phyloP scores from a whole-genome alignment of 2,888 invertebrate species.

The Bibio marci region DNA sequence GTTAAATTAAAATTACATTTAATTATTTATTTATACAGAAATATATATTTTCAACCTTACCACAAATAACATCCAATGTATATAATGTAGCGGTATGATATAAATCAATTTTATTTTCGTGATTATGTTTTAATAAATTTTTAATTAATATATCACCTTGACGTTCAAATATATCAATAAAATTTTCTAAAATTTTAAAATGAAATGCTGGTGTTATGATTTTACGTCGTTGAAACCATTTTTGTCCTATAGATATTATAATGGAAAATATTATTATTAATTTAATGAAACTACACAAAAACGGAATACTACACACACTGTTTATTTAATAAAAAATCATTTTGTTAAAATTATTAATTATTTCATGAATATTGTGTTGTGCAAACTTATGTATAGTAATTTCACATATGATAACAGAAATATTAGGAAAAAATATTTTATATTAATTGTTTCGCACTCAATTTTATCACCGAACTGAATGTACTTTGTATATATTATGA shows the following conservation, averaged over 20 bases:
- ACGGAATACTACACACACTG: no score
- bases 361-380: neutral
- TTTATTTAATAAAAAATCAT: no score
- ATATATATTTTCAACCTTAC: no score
- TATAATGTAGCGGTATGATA: constrained; percentile 42
- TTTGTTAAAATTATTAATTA: neutral
- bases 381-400: no score
- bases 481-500: constrained; percentile 3
- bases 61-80: constrained; percentile 44
- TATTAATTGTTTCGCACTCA: neutral
- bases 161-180: constrained; percentile 49
- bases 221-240: constrained; percentile 49
- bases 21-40: no score
- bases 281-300: no score
- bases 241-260: constrained; percentile 11
- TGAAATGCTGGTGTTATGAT: constrained; percentile 65
- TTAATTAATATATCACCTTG: constrained; percentile 38
- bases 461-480: constrained; percentile 17
- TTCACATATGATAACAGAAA: neutral
- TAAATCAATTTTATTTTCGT: constrained; percentile 34
- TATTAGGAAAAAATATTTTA: no score
- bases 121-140: constrained; percentile 28
- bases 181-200: constrained; percentile 57
- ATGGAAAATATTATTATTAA: neutral
- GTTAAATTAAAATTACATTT: no score